Evolutionary conservation across 2,113 vertebrate genomes (phyloP).

Genomic region (Strix uralensis): DNA sequence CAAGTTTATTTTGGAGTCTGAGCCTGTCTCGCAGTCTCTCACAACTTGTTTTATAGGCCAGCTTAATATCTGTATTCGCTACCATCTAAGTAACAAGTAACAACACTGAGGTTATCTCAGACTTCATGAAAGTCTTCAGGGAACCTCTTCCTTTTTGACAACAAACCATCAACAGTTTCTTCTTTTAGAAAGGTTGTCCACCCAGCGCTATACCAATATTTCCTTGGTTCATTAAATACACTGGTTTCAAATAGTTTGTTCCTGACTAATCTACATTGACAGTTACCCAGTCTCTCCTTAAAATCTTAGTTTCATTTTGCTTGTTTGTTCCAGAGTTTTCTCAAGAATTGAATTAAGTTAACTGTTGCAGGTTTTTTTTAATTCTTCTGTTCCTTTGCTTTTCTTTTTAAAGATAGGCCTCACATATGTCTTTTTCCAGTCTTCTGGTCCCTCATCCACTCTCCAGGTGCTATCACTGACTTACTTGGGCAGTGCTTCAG

Average conservation of each 20-base stretch:
- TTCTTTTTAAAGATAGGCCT: neutral
- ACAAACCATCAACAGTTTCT: neutral
- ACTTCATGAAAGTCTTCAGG: neutral
- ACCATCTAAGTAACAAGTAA: neutral
- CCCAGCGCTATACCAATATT: neutral
- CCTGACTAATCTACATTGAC: neutral
- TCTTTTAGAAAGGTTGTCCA: neutral
- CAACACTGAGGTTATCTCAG: neutral
- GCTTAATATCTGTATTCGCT: neutral
- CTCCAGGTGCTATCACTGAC: neutral
- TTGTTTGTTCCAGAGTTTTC: neutral
- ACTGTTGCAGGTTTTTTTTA: rapidly evolving
- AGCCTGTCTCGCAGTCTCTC: neutral
- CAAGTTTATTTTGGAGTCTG: neutral
- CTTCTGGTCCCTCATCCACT: neutral
- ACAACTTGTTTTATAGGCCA: neutral
- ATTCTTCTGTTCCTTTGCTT: neutral
- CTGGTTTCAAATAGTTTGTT: neutral
- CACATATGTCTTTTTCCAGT: neutral
- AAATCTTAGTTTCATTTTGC: neutral
- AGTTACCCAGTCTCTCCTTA: neutral
- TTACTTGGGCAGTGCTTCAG: neutral
- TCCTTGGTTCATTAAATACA: neutral
- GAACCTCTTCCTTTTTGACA: neutral
- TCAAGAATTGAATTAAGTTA: neutral